Conservation (phyloP, 2,113 vertebrate genomes). For the Odocoileus hemionus region DNA sequence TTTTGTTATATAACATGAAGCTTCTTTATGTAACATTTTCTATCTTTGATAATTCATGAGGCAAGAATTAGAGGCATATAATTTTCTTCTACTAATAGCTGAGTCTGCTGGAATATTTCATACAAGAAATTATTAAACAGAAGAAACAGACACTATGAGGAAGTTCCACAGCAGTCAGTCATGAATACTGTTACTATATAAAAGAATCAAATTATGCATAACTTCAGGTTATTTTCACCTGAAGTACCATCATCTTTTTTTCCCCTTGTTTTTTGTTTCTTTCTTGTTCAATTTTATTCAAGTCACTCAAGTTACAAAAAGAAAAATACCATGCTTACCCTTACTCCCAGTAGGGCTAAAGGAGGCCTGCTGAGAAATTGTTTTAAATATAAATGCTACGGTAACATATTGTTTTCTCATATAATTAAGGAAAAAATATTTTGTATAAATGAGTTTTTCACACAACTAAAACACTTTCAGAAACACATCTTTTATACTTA, state of each 20-base stretch:
- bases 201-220: neutral
- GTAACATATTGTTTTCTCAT: neutral
- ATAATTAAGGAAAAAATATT: neutral
- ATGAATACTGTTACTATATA: neutral
- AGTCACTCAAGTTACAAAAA: neutral
- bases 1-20: conserved; percentile 22
- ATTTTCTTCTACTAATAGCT: conserved; percentile 10
- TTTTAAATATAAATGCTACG: conserved; percentile 8
- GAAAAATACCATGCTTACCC: neutral
- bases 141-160: neutral
- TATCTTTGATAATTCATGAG: neutral
- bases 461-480: neutral
- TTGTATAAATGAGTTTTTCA: neutral
- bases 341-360: neutral
- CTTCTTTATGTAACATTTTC: conserved; percentile 22
- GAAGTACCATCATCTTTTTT: neutral
- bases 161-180: neutral
- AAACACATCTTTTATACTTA: neutral
- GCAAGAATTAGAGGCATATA: neutral
- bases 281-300: neutral
- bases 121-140: neutral
- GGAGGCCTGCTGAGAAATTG: neutral
- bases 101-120: neutral
- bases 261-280: neutral
- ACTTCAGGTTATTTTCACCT: conserved; percentile 26